These are phyloP conservation scores for Bursaphelenchus okinawaensis DNA, from an alignment of 2,888 invertebrate species.

Conservation along the genomic window DNA sequence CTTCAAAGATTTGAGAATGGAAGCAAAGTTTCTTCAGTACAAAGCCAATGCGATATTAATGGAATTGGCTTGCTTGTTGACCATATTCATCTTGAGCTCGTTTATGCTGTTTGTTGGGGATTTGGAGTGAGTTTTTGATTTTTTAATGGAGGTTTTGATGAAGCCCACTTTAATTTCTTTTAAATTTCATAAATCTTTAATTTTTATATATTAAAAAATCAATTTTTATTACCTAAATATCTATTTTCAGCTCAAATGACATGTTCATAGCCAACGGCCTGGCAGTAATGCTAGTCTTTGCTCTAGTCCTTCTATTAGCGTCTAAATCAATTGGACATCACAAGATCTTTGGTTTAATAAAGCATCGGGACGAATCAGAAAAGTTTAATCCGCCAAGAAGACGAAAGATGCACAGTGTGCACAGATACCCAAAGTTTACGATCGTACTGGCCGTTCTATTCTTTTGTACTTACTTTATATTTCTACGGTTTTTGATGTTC, in stretches of 20 bases:
- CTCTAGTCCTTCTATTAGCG: slow-evolving; percentile 25
- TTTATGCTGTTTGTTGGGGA: slow-evolving; percentile 33
- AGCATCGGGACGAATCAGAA: background rate
- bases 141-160: no score
- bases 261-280: slow-evolving; percentile 26
- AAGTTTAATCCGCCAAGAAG: background rate
- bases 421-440: slow-evolving; percentile 19
- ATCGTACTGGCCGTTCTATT: slow-evolving; percentile 21
- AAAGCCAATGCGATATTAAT: slow-evolving; percentile 39
- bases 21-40: slow-evolving; percentile 65
- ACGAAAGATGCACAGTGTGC: background rate
- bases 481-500: slow-evolving; percentile 30
- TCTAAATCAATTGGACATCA: slow-evolving; percentile 17
- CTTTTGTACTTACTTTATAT: slow-evolving; percentile 34
- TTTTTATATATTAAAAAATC: slow-evolving; percentile 7
- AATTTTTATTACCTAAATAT: no score
- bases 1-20: slow-evolving; percentile 75
- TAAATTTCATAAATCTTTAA: background rate
- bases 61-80: slow-evolving; percentile 41
- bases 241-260: slow-evolving; percentile 19
- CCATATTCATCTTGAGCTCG: slow-evolving; percentile 38
- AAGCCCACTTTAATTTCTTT: no score
- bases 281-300: slow-evolving; percentile 19
- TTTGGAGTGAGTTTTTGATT: slow-evolving; percentile 34
- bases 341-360: background rate